phyloP scores from a whole-genome alignment of 2,113 vertebrate genomes.

The Etia nguti region DNA sequence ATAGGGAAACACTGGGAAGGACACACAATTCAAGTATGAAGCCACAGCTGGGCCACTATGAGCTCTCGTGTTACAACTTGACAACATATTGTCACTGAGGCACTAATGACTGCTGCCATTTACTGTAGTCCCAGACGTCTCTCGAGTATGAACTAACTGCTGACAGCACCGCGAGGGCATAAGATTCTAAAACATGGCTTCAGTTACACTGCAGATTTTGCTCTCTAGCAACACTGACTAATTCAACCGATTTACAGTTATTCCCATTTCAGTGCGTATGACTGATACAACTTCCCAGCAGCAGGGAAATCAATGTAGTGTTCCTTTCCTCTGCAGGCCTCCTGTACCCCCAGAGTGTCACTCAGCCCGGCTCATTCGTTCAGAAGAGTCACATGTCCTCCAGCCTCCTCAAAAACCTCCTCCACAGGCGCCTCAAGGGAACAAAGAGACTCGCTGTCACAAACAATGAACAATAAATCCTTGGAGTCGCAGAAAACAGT shows the following conservation, averaged over 20 bases:
- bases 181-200: conserved; percentile 7
- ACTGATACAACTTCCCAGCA: conserved; percentile 15
- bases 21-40: conserved; percentile 14
- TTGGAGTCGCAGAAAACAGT: conserved; percentile 59
- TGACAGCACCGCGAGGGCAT: not conserved
- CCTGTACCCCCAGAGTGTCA: conserved; percentile 32
- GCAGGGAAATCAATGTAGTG: conserved; percentile 20
- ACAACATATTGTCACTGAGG: conserved; percentile 32
- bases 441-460: conserved; percentile 71
- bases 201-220: conserved; percentile 23
- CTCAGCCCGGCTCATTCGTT: conserved; percentile 27
- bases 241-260: not conserved
- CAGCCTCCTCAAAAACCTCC: conserved; percentile 51
- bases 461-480: conserved; percentile 79
- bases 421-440: conserved; percentile 66
- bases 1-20: conserved; percentile 60
- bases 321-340: conserved; percentile 21
- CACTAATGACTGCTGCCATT: conserved; percentile 29
- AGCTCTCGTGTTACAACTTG: conserved; percentile 42
- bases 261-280: not conserved
- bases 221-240: conserved; percentile 55
- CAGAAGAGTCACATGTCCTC: conserved; percentile 60
- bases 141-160: conserved; percentile 14
- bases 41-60: not conserved
- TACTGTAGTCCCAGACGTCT: not conserved